Percentiles rank a stretch among this genome's conserved stretches.
These are phyloP conservation scores for Pleuronectes platessa DNA, from an alignment of 2,113 vertebrate species.

Conservation along the genomic window DNA sequence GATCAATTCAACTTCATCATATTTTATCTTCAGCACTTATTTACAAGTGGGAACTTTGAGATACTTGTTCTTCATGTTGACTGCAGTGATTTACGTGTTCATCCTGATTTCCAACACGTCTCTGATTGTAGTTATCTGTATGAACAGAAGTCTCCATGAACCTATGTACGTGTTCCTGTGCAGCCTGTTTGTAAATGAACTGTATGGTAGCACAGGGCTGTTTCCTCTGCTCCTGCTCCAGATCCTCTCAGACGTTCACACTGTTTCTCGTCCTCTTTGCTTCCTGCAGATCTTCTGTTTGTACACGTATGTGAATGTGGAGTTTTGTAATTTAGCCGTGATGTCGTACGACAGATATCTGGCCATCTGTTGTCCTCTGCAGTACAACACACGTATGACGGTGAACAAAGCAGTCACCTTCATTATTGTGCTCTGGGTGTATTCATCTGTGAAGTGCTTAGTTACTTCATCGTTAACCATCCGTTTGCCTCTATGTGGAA, in stretches of 20 bases:
- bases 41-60: neutral
- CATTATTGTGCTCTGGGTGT: constrained; percentile 45
- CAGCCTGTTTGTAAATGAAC: constrained; percentile 24
- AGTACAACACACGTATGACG: constrained; percentile 14
- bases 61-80: neutral
- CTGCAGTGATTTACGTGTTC: neutral
- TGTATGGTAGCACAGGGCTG: constrained; percentile 10
- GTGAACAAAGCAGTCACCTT: fast-evolving
- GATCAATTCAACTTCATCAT: constrained; percentile 2
- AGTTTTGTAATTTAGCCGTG: constrained; percentile 56
- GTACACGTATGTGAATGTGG: constrained; percentile 46
- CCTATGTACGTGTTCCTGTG: constrained; percentile 64
- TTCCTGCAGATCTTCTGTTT: constrained; percentile 67
- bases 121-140: neutral
- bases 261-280: neutral
- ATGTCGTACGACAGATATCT: constrained; percentile 37
- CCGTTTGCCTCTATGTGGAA: constrained; percentile 26
- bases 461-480: constrained; percentile 3
- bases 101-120: neutral
- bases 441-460: constrained; percentile 4
- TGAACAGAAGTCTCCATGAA: constrained; percentile 57
- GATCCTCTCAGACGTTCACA: constrained; percentile 5
- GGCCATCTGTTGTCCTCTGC: constrained; percentile 17
- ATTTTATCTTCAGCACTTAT: neutral
- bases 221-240: constrained; percentile 13